These are phyloP conservation scores for Pseudomugil gertrudae DNA, from an alignment of 2,797 vertebrate genomes.

Conservation along the genomic window DNA sequence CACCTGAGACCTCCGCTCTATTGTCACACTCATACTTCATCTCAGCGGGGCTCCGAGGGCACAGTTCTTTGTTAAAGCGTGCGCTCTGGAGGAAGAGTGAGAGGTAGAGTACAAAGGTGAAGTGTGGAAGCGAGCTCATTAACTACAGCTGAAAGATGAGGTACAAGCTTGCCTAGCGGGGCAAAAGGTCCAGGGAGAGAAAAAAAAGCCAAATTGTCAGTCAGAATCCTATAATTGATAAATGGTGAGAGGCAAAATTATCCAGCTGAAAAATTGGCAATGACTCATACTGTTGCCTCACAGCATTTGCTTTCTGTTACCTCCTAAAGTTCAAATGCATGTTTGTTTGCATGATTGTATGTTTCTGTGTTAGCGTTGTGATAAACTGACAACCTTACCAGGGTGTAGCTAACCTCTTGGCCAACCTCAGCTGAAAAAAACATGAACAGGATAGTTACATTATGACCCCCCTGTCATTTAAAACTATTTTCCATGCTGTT, in stretches of 20 bases:
- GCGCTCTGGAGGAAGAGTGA: slow-evolving; percentile 11
- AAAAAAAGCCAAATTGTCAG: slow-evolving; percentile 7
- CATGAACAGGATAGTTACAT: background rate
- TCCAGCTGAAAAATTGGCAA: background rate
- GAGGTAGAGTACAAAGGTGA: slow-evolving; percentile 23
- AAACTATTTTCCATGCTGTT: background rate
- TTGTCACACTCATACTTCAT: slow-evolving; percentile 38
- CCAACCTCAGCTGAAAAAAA: too few relatives aligned
- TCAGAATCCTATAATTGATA: background rate
- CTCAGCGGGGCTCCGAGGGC: slow-evolving; percentile 23
- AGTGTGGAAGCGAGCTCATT: slow-evolving; percentile 19
- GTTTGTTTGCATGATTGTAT: background rate
- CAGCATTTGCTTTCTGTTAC: background rate
- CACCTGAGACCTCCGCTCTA: slow-evolving; percentile 40
- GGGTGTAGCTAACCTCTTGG: background rate
- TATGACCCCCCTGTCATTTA: slow-evolving; percentile 3
- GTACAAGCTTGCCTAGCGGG: slow-evolving; percentile 1
- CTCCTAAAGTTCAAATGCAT: background rate
- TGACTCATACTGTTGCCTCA: background rate
- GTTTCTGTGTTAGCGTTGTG: background rate
- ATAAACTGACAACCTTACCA: background rate
- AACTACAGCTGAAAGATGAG: slow-evolving; percentile 10
- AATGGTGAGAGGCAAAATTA: slow-evolving; percentile 5
- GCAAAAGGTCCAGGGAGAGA: background rate
- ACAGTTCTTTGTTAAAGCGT: slow-evolving; percentile 19